Evolutionary conservation across 2,797 vertebrate species (phyloP).

Genomic region (Ciconia nigra): DNA sequence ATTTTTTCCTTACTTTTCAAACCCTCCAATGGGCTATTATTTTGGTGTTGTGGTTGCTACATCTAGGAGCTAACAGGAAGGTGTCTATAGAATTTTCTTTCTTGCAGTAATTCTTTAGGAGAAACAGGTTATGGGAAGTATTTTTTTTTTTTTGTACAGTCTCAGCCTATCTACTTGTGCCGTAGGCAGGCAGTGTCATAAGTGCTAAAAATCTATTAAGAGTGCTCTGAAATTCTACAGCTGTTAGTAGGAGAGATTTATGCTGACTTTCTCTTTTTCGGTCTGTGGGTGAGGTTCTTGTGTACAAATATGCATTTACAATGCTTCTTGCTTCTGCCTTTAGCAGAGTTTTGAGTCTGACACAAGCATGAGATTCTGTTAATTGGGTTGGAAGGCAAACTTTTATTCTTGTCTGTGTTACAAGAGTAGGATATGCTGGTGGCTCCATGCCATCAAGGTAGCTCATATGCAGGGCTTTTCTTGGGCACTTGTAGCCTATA

Average conservation of each 20-base stretch:
- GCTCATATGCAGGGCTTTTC: background rate
- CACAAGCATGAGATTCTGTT: background rate
- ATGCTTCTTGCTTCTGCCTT: background rate
- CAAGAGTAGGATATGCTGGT: background rate
- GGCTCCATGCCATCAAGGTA: background rate
- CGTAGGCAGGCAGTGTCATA: background rate
- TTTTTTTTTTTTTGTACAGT: background rate
- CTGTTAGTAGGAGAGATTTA: background rate
- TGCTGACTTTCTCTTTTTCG: background rate
- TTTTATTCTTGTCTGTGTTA: background rate
- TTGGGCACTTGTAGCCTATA: background rate
- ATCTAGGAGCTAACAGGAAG: background rate
- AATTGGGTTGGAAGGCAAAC: background rate
- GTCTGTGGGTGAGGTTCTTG: background rate
- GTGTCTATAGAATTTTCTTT: background rate
- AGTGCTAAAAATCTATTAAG: background rate
- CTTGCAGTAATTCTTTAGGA: background rate
- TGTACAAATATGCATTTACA: fast-evolving
- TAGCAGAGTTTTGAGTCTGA: background rate
- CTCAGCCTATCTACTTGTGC: background rate
- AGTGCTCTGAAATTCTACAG: background rate
- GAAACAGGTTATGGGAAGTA: background rate
- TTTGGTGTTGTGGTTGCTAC: background rate
- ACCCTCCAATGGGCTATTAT: background rate
- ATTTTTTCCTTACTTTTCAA: background rate